These are phyloP conservation scores for Pluvianellus socialis DNA, from an alignment of 2,113 vertebrate species.

Conservation along the genomic window DNA sequence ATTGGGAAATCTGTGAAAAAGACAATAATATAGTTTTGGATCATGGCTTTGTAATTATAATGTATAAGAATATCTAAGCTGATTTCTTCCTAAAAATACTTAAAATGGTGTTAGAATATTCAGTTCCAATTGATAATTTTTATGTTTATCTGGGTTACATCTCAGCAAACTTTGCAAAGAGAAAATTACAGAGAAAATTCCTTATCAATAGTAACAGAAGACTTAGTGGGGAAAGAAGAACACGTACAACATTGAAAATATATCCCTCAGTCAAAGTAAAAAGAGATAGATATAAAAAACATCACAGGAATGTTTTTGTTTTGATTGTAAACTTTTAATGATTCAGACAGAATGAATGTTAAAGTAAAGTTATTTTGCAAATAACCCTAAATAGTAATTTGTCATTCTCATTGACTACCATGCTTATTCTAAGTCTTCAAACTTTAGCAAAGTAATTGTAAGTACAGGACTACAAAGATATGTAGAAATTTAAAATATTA, in stretches of 20 bases:
- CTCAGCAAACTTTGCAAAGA: neutral
- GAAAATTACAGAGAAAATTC: neutral
- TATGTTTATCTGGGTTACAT: neutral
- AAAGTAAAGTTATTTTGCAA: neutral
- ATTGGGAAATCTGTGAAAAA: neutral
- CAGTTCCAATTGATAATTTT: neutral
- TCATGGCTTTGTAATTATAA: neutral
- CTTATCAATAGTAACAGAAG: neutral
- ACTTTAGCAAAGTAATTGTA: neutral
- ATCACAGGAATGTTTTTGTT: neutral
- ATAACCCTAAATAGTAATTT: neutral
- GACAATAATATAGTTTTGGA: neutral
- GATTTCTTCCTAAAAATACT: neutral
- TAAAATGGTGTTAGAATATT: neutral
- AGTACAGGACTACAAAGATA: neutral
- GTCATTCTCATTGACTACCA: neutral
- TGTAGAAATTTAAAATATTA: neutral
- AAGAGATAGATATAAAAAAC: neutral
- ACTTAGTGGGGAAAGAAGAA: neutral
- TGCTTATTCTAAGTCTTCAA: neutral
- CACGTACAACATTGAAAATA: neutral
- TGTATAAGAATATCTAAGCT: neutral
- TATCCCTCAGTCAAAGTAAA: neutral
- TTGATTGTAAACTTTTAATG: neutral
- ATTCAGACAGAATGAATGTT: neutral